Conservation (phyloP, 1,140 invertebrate genomes). For the Cotesia vestalis region DNA sequence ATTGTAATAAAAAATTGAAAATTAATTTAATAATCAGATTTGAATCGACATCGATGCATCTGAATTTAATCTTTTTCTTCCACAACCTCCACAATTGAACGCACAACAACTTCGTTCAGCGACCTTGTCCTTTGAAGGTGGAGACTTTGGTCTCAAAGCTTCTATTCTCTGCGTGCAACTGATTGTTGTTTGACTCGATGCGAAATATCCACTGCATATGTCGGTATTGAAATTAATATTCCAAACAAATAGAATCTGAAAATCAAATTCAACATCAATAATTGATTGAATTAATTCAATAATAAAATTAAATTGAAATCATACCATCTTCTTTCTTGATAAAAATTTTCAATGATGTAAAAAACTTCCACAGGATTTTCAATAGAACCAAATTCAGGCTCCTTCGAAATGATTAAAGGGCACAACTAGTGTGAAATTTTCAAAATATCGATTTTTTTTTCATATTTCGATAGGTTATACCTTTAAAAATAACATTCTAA, state of each 20-base stretch:
- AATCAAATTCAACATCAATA: constrained; percentile 23
- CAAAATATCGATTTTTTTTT: too few species aligned
- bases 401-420: constrained; percentile 98
- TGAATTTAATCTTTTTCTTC: constrained; percentile 68
- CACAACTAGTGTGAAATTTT: too few species aligned
- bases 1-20: too few species aligned
- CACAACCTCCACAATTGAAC: constrained; percentile 72
- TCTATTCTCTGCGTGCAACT: constrained; percentile 97
- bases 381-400: constrained; percentile 91
- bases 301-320: constrained; percentile 28
- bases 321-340: constrained; percentile 87
- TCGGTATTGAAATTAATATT: constrained; percentile 94
- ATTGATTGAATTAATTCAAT: background rate
- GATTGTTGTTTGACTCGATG: constrained; percentile 79
- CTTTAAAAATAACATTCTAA: too few species aligned
- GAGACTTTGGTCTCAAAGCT: constrained; percentile 93
- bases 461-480: too few species aligned
- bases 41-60: background rate
- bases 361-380: constrained; percentile 99
- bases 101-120: constrained; percentile 68
- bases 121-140: constrained; percentile 82
- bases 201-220: constrained; percentile 86
- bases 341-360: constrained; percentile 99
- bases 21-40: too few species aligned
- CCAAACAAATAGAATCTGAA: constrained; percentile 91